These are phyloP conservation scores for Ectropis crepuscularia DNA, from an alignment of 2,888 invertebrate genomes.

Conservation along the genomic window DNA sequence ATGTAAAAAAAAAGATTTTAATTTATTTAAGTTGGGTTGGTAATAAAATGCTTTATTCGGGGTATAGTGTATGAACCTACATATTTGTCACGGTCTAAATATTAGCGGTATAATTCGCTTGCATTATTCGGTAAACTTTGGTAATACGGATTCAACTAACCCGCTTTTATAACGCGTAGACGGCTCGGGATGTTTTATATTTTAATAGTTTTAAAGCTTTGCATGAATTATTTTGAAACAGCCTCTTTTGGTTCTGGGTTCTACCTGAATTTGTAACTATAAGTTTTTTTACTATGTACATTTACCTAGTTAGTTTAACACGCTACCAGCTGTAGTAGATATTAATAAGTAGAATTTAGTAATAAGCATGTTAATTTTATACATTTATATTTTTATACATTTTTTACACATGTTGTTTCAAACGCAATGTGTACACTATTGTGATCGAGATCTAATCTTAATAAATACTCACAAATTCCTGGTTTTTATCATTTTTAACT, in stretches of 20 bases:
- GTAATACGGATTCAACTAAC: slow-evolving; percentile 27
- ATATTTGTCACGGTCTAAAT: slow-evolving; percentile 30
- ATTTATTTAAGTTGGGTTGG: slow-evolving; percentile 17
- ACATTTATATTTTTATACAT: not conserved
- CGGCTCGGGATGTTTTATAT: slow-evolving; percentile 22
- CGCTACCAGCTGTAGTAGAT: not conserved
- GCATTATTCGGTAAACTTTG: slow-evolving; percentile 27
- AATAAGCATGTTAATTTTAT: slow-evolving; percentile 4
- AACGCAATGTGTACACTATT: not conserved
- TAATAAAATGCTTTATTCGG: slow-evolving; percentile 22
- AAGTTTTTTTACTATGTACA: slow-evolving; percentile 24
- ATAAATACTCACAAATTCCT: slow-evolving; percentile 13
- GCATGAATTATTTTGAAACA: slow-evolving; percentile 80
- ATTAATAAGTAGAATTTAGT: slow-evolving; percentile 5
- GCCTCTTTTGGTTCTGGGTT: slow-evolving; percentile 81
- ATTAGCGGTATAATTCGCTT: slow-evolving; percentile 24
- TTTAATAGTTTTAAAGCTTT: slow-evolving; percentile 56
- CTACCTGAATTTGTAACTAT: slow-evolving; percentile 42
- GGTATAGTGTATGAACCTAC: slow-evolving; percentile 19
- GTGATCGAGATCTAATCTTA: slow-evolving; percentile 4
- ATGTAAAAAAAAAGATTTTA: not conserved
- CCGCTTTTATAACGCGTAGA: slow-evolving; percentile 26
- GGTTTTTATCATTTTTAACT: slow-evolving; percentile 8
- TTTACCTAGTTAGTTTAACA: slow-evolving; percentile 12
- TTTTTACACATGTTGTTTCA: too few species aligned